phyloP scores from a whole-genome alignment of 2,888 invertebrate genomes.

The Pammene aurita region DNA sequence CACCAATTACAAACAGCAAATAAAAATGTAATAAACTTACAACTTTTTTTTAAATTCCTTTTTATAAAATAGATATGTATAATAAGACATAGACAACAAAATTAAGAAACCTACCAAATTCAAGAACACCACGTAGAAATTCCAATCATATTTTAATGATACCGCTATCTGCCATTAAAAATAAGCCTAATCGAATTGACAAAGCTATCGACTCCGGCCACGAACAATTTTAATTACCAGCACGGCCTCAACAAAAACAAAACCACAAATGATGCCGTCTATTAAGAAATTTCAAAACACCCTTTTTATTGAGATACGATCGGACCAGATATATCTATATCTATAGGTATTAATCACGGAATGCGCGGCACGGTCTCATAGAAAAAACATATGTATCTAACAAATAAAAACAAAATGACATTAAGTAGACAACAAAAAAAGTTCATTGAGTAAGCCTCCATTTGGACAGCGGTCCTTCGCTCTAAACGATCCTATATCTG shows the following conservation, averaged over 20 bases:
- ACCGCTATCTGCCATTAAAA: conserved; percentile 18
- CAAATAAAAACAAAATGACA: conserved; percentile 79
- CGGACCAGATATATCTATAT: conserved; percentile 55
- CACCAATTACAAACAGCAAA: neutral
- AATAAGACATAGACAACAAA: neutral
- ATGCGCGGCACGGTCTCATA: conserved; percentile 64
- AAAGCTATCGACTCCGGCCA: conserved; percentile 42
- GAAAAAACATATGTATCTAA: conserved; percentile 70
- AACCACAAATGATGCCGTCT: conserved; percentile 63
- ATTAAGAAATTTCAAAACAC: conserved; percentile 75
- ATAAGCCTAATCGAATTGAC: conserved; percentile 34
- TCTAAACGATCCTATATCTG: conserved; percentile 30
- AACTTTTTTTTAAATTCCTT: too few relatives aligned
- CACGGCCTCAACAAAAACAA: conserved; percentile 55
- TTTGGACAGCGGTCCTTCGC: conserved; percentile 51
- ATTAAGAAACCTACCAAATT: neutral
- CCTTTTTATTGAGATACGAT: conserved; percentile 75
- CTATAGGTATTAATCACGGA: conserved; percentile 70
- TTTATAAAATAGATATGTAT: too few relatives aligned
- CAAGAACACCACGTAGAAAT: conserved; percentile 7
- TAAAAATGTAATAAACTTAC: neutral
- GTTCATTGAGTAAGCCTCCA: conserved; percentile 72
- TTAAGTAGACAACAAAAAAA: conserved; percentile 73
- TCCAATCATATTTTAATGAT: conserved; percentile 14
- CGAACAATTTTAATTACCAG: conserved; percentile 65